These are phyloP conservation scores for Chionis minor DNA, from an alignment of 2,113 vertebrate genomes.

Conservation along the genomic window DNA sequence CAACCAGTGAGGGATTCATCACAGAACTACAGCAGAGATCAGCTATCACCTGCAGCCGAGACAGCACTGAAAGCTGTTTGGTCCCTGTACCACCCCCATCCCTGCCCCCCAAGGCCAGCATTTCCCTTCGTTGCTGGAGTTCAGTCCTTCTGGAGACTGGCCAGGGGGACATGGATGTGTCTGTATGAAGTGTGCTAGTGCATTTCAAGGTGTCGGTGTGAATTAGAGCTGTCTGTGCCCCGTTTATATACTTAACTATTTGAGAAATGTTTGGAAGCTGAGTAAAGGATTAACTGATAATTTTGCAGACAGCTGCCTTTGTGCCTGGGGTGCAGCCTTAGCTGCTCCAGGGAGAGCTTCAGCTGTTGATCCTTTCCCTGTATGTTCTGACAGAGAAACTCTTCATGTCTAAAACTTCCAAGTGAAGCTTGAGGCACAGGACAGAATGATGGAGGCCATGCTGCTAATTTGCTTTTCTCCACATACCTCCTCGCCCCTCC, in stretches of 20 bases:
- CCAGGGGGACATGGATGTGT: not conserved
- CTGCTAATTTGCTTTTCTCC: not conserved
- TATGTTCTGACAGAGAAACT: not conserved
- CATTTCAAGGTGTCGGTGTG: not conserved
- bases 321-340: not conserved
- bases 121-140: not conserved
- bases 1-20: not conserved
- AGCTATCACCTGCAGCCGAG: not conserved
- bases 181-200: not conserved
- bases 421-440: not conserved
- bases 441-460: not conserved
- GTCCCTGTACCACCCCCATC: not conserved
- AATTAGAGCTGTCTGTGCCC: not conserved
- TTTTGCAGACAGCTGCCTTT: constrained; percentile 10
- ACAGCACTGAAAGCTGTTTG: not conserved
- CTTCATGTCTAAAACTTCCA: not conserved
- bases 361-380: not conserved
- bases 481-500: too few relatives aligned
- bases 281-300: constrained; percentile 42
- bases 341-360: not conserved
- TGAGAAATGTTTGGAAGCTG: constrained; percentile 39
- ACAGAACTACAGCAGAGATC: not conserved
- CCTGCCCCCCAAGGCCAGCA: not conserved
- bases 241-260: not conserved
- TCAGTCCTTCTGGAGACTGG: not conserved